A percentile compares a stretch with the other conserved stretches of the same genome.
Evolutionary conservation across 2,797 vertebrate species (phyloP).

Genomic region (Parotocinclus haroldoi): DNA sequence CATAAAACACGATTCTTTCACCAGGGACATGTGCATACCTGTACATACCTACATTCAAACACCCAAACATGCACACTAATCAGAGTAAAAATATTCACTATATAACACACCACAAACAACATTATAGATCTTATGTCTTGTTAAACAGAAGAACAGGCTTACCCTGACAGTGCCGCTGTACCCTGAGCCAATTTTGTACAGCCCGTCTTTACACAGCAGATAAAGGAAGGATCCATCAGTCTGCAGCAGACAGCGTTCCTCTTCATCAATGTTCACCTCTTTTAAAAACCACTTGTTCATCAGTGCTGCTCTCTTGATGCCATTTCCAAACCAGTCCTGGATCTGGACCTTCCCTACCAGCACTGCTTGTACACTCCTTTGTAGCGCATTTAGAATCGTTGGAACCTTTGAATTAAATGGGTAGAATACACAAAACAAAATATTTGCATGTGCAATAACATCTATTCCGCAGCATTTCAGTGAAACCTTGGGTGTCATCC

Average conservation of each 20-base stretch:
- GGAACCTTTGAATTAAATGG: constrained; percentile 78
- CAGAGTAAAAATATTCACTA: too few relatives aligned
- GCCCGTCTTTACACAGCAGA: constrained; percentile 95
- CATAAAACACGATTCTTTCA: too few relatives aligned
- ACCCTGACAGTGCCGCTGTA: constrained; percentile 98
- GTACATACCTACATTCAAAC: too few relatives aligned
- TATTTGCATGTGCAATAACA: background rate
- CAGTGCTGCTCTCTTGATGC: constrained; percentile 94
- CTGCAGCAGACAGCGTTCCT: constrained; percentile 94
- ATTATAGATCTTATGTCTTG: background rate
- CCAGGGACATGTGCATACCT: too few relatives aligned
- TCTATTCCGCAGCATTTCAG: background rate
- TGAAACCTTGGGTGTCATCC: too few relatives aligned
- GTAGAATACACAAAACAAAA: too few relatives aligned
- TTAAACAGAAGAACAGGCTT: constrained; percentile 30
- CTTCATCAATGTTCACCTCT: constrained; percentile 91
- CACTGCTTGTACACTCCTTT: constrained; percentile 96
- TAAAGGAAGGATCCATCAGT: constrained; percentile 97
- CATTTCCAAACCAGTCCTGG: constrained; percentile 98
- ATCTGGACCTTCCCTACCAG: constrained; percentile 98
- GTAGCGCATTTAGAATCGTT: constrained; percentile 92
- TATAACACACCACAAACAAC: too few relatives aligned
- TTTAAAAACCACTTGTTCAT: constrained; percentile 98
- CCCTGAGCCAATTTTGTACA: constrained; percentile 98
- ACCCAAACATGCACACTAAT: too few relatives aligned